These are phyloP conservation scores for Solen grandis DNA, from an alignment of 1,140 invertebrate species.

Conservation along the genomic window DNA sequence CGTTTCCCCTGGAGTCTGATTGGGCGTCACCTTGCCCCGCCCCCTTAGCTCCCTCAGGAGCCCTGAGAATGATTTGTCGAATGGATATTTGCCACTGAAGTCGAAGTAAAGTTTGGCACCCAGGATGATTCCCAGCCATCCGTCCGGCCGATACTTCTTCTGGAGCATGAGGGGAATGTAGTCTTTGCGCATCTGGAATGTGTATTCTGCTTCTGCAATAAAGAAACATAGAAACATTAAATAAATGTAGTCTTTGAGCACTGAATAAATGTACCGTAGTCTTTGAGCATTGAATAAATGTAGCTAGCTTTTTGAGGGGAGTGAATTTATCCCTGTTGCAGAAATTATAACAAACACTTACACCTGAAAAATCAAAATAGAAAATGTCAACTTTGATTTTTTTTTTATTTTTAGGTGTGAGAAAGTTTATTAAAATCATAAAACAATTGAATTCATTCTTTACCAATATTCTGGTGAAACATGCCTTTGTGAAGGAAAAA, in stretches of 20 bases:
- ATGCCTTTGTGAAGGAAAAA: no score
- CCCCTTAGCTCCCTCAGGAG: constrained; percentile 66
- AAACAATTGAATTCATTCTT: no score
- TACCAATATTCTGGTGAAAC: no score
- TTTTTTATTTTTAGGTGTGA: no score
- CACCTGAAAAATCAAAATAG: no score
- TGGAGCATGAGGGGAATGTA: constrained; percentile 77
- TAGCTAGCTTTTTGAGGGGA: no score
- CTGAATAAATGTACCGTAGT: no score
- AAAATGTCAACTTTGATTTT: no score
- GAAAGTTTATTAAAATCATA: no score
- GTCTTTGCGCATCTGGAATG: constrained; percentile 74
- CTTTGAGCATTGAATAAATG: no score
- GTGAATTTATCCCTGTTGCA: no score
- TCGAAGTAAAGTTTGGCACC: constrained; percentile 76
- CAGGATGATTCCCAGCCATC: constrained; percentile 76
- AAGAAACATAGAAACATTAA: constrained; percentile 3
- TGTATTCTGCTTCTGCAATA: constrained; percentile 75
- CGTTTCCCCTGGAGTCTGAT: constrained; percentile 17
- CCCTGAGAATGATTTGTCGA: constrained; percentile 69
- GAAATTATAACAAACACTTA: no score
- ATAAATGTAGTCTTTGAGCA: background rate
- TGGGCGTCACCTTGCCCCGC: constrained; percentile 38
- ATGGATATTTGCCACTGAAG: constrained; percentile 74
- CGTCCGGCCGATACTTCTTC: constrained; percentile 74